These are phyloP conservation scores for Psilopsiagon aymara DNA, from an alignment of 2,113 vertebrate genomes.

Conservation along the genomic window DNA sequence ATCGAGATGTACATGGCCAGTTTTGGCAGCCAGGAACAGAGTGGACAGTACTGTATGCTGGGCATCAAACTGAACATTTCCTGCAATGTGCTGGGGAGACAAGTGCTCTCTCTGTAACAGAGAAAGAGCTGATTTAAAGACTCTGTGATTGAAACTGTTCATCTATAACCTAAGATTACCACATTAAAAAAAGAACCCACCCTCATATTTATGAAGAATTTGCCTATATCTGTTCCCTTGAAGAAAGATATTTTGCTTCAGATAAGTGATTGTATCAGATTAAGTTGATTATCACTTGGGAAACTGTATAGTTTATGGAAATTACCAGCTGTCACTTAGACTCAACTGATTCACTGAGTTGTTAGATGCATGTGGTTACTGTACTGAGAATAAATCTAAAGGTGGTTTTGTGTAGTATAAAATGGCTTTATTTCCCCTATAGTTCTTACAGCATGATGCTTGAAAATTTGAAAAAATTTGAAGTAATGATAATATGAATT, in stretches of 20 bases:
- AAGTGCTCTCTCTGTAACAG: neutral
- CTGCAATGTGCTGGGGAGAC: neutral
- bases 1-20: neutral
- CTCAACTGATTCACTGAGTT: neutral
- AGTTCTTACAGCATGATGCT: neutral
- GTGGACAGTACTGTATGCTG: too few species aligned
- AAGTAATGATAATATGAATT: neutral
- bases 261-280: neutral
- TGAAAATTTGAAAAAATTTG: neutral
- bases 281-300: neutral
- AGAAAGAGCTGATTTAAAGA: neutral
- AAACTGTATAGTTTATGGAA: neutral
- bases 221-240: neutral
- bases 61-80: neutral
- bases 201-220: neutral
- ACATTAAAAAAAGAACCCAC: neutral
- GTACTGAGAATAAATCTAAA: neutral
- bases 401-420: neutral
- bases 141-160: neutral
- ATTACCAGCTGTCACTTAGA: neutral
- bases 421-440: neutral
- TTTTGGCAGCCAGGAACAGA: neutral
- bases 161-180: neutral
- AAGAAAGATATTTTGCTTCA: neutral
- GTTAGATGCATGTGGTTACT: neutral